Evolutionary conservation across 2,113 vertebrate species (phyloP).

Genomic region (Myxocyprinus asiaticus): DNA sequence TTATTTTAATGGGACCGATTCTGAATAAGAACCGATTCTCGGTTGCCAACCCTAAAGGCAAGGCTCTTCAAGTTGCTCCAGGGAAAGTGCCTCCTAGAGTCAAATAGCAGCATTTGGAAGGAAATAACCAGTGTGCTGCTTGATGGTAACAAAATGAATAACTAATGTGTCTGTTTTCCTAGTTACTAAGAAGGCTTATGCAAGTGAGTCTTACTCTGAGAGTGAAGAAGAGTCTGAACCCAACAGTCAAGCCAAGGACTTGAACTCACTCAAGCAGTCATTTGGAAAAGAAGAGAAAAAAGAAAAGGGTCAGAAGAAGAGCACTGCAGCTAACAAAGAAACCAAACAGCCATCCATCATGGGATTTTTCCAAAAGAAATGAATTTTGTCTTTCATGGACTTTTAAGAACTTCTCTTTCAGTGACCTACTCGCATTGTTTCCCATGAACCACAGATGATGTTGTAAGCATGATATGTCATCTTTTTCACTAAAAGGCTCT

Average conservation of each 20-base stretch:
- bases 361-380: conserved; percentile 94
- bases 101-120: background rate
- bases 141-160: background rate
- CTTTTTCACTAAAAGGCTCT: background rate
- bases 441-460: background rate
- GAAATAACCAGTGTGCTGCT: background rate
- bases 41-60: no score
- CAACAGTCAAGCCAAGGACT: conserved; percentile 56
- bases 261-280: conserved; percentile 33
- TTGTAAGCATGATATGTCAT: background rate
- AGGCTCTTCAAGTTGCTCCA: no score
- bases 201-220: conserved; percentile 91
- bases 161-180: conserved; percentile 38
- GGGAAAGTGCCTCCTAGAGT: background rate
- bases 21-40: no score
- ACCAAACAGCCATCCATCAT: conserved; percentile 89
- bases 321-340: conserved; percentile 69
- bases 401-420: background rate
- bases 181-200: conserved; percentile 94
- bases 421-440: background rate
- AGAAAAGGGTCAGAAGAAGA: conserved; percentile 82
- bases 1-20: no score
- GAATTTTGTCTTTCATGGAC: conserved; percentile 51
- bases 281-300: conserved; percentile 69
- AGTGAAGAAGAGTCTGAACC: conserved; percentile 80